A percentile compares a stretch with the other conserved stretches of the same genome.
Evolutionary conservation across 2,888 invertebrate species (phyloP).

Genomic region (Cerastis leucographa): DNA sequence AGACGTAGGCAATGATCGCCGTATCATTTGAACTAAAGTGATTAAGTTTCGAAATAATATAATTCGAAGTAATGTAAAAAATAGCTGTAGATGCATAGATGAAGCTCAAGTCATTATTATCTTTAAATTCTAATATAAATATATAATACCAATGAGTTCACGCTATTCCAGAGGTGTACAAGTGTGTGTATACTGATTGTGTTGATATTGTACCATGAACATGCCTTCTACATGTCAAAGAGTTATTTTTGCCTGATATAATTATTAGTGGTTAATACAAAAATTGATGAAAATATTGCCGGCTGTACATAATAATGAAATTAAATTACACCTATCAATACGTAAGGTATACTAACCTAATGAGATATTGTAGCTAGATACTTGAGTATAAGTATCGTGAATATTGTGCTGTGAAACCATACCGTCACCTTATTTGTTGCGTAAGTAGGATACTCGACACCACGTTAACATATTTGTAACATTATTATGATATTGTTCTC

Average conservation of each 20-base stretch:
- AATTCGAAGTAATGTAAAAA: conserved; percentile 70
- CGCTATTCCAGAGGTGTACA: conserved; percentile 68
- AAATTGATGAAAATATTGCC: conserved; percentile 69
- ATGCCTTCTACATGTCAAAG: conserved; percentile 84
- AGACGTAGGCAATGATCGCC: conserved; percentile 57
- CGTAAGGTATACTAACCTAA: conserved; percentile 72
- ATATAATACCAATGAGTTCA: conserved; percentile 68
- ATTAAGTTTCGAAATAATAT: conserved; percentile 62
- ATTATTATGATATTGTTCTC: conserved; percentile 64
- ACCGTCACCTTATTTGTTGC: conserved; percentile 75
- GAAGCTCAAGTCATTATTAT: conserved; percentile 87
- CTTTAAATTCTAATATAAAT: conserved; percentile 74
- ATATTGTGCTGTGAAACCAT: conserved; percentile 81
- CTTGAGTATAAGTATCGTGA: conserved; percentile 66
- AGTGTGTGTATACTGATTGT: conserved; percentile 61
- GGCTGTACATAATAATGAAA: conserved; percentile 76
- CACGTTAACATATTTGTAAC: conserved; percentile 65
- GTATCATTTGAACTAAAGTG: conserved; percentile 61
- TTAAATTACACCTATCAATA: conserved; percentile 76
- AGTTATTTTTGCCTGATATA: conserved; percentile 78
- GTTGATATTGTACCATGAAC: conserved; percentile 81
- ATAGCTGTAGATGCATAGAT: conserved; percentile 79
- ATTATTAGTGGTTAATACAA: conserved; percentile 67
- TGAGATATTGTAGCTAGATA: conserved; percentile 66
- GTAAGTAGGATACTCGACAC: conserved; percentile 69